These are phyloP conservation scores for Spatulosminthurus flaviceps DNA, from an alignment of 2,888 invertebrate genomes.

Conservation along the genomic window DNA sequence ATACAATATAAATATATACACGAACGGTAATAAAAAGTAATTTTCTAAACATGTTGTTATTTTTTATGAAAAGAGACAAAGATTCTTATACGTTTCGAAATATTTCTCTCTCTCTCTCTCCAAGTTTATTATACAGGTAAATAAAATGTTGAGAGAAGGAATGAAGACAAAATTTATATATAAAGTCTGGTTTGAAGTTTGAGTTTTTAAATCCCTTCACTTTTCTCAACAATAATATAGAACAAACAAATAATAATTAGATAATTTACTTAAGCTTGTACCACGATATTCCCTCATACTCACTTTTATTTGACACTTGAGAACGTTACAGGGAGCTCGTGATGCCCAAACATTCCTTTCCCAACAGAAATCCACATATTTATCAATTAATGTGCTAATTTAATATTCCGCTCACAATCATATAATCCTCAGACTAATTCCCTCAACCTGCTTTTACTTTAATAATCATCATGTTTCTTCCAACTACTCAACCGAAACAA, in stretches of 20 bases:
- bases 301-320: slow-evolving; percentile 40
- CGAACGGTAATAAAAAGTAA: too few relatives aligned
- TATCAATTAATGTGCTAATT: slow-evolving; percentile 51
- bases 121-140: neutral
- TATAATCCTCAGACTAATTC: neutral
- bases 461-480: slow-evolving; percentile 10
- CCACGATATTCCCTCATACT: slow-evolving; percentile 47
- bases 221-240: slow-evolving; percentile 26
- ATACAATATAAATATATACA: too few relatives aligned
- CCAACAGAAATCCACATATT: slow-evolving; percentile 47
- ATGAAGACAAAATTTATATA: neutral
- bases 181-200: neutral
- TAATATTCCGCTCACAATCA: slow-evolving; percentile 47
- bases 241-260: slow-evolving; percentile 35
- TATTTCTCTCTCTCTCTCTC: neutral
- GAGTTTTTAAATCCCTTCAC: slow-evolving; percentile 46
- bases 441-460: slow-evolving; percentile 10
- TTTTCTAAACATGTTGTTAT: too few relatives aligned
- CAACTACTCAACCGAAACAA: slow-evolving; percentile 39
- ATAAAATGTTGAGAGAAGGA: neutral
- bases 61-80: too few relatives aligned
- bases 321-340: too few relatives aligned
- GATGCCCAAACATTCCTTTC: slow-evolving; percentile 49
- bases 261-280: slow-evolving; percentile 40
- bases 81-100: neutral